Base-by-base conservation (phyloP, 2,113 vertebrate species). In the Stomatorhinus ivindoensis region DNA sequence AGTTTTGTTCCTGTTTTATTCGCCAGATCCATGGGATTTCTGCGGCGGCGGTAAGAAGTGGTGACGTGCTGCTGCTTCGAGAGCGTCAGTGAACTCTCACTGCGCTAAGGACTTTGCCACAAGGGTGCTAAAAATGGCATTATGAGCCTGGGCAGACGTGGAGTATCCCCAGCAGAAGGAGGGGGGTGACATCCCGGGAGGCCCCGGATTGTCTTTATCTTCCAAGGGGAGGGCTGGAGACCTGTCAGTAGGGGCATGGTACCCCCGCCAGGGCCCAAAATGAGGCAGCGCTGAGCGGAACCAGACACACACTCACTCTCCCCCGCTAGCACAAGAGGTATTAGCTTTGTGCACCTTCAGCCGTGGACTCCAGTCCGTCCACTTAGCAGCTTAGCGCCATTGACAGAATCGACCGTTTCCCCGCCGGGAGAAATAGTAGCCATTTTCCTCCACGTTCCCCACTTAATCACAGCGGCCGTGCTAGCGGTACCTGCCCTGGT, bases 401-500 rank as follows among this genome's bases (percentile, higher is more conserved):
- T 86, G 92, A 90, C 87, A 86, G 73, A 88, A 89, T 83, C 90
- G 90, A 91, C 73, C 88, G 90, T 82, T 88, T 91, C 58, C 15
- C 1, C 89, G 83, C 76, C 51, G 87, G 51, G 88, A 88, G 85
- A 50, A 27, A 55, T 50, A 39, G 61, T 53, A 47, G 35, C 85
- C 89, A 82, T 50, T 48, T 88, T 91, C 82, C 90, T 6, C 39
- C 87, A 6, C 53, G 83, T 17, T 86, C 84, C 48, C 44, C 5
- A 19, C 82, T 88, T 55, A 88, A 65, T 65, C 55, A 46, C 55
- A 46, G 46, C 2, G 10, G 15, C 51, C 21, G 31, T n/a, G 15
- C 90, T 27, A 61, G 50, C 47, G 8, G 80, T 69, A 89, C 88
- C 80, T 90, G 91, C 90, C 90, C 90, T 89, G 80, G 89, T 90